Base-by-base conservation (phyloP, 1,140 invertebrate species). In the Eriocheir sinensis region DNA sequence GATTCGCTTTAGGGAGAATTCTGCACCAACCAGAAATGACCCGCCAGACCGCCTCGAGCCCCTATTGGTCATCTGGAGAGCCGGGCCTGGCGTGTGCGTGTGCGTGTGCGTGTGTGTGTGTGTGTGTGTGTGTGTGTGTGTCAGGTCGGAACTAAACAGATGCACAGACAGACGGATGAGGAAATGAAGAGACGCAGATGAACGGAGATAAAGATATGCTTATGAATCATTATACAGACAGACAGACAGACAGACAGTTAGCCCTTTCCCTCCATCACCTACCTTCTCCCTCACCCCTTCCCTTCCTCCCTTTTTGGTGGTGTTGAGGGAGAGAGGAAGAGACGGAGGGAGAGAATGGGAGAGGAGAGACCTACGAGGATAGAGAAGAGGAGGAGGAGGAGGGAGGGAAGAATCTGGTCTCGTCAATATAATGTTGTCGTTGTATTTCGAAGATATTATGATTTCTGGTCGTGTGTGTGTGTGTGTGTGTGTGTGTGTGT, bases 401-500 rank as follows among this genome's bases (percentile, higher is more conserved):
- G n/a, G n/a, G n/a, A 72, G 60, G 60, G 27, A 72, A 72, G 60
- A 8, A 72, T 72, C 6, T 72, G 60, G n/a, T 72, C 21, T 72
- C 21, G 1, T 72, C 27, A n/a, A n/a, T n/a, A 72, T 72, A 0
- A 8, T 72, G 1, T 21, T 72, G 60, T 72, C 27, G 53, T 48
- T 72, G 60, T 72, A 72, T 72, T 72, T n/a, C n/a, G 27, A 72
- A 72, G 60, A 72, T 72, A 72, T n/a, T 27, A 21, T 72, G 60
- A 72, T 72, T 72, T 72, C 4, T 15, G 15, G 44, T 48, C 21
- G 53, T 72, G 53, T 27, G 53, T 72, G 53, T n/a, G 60, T 72
- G 60, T n/a, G 60, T 72, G 60, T n/a, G 60, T 72, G 60, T n/a
- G 60, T 72, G 60, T n/a, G 60, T 72, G 60, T 72, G 60, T 72